Conservation (phyloP, 1,140 invertebrate species). For the Odontomachus brunneus region DNA sequence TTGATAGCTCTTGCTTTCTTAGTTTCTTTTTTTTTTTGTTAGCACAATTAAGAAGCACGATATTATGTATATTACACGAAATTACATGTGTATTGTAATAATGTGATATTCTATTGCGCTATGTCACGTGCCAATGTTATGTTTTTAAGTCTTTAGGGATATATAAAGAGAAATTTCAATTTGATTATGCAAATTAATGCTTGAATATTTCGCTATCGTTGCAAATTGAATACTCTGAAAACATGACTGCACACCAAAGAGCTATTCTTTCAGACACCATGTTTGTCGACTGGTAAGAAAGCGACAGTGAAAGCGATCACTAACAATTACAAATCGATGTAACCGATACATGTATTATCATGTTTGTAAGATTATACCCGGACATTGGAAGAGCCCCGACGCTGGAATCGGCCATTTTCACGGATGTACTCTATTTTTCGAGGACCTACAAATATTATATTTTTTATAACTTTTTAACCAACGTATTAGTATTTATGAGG, state of each 20-base stretch:
- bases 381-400: conserved; percentile 17
- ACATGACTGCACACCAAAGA: conserved; percentile 9
- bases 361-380: conserved; percentile 16
- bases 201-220: not conserved
- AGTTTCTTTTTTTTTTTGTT: not conserved
- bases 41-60: too few species aligned
- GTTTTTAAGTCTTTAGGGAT: not conserved
- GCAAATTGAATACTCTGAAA: not conserved
- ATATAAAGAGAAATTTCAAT: conserved; percentile 16
- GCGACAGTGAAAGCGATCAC: not conserved
- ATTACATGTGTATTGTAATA: conserved; percentile 10
- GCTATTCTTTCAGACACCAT: not conserved
- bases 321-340: not conserved
- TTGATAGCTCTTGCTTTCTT: not conserved
- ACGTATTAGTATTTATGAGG: not conserved
- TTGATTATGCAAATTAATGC: conserved; percentile 2
- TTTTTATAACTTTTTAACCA: conserved; percentile 40
- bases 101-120: conserved; percentile 22
- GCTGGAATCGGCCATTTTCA: not conserved
- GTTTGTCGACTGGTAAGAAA: not conserved
- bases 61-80: not conserved
- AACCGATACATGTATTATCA: not conserved
- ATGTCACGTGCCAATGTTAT: conserved; percentile 27
- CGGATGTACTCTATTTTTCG: conserved; percentile 14
- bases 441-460: conserved; percentile 27